Conservation (phyloP, 1,140 invertebrate species). For the Heliconius hermathena region DNA sequence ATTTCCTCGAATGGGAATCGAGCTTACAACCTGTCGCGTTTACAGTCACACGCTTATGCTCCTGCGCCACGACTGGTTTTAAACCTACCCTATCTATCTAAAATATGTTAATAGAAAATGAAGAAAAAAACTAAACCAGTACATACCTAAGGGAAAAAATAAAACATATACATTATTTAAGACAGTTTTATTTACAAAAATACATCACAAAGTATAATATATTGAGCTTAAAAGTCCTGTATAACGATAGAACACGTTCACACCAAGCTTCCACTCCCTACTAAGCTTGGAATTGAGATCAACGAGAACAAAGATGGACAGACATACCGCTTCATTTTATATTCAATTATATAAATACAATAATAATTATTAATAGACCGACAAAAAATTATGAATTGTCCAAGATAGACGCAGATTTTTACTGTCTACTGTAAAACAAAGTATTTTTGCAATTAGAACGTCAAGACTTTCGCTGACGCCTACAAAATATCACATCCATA, state of each 20-base stretch:
- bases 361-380: not conserved
- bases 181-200: constrained; percentile 61
- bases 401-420: too few species aligned
- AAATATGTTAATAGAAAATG: not conserved
- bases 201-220: constrained; percentile 76
- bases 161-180: constrained; percentile 20
- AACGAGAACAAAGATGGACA: constrained; percentile 43
- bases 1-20: too few species aligned
- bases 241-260: constrained; percentile 73
- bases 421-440: too few species aligned
- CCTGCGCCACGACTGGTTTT: too few species aligned
- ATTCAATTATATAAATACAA: constrained; percentile 20
- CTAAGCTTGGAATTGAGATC: constrained; percentile 65
- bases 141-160: not conserved
- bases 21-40: too few species aligned
- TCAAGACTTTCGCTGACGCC: too few species aligned
- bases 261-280: constrained; percentile 43
- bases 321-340: constrained; percentile 33
- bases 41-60: too few species aligned
- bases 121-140: not conserved
- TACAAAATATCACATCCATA: too few species aligned
- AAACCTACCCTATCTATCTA: too few species aligned
- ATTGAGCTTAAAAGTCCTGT: constrained; percentile 79
- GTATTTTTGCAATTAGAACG: too few species aligned
- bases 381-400: too few species aligned